Percentiles rank a stretch among this genome's conserved stretches.
Evolutionary conservation across 2,888 invertebrate species (phyloP).

Genomic region (Hypsopygia costalis): DNA sequence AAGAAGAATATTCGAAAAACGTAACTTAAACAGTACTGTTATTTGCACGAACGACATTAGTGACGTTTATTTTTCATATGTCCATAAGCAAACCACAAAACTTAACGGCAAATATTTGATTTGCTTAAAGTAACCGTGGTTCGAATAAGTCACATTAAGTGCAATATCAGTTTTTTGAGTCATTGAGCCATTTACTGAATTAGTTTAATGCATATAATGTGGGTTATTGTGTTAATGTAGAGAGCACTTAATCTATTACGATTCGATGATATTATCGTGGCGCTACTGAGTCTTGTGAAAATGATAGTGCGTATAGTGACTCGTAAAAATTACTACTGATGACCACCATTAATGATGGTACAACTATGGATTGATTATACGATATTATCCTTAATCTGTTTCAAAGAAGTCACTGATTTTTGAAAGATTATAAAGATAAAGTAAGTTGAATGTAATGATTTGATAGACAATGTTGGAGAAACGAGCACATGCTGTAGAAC

Average conservation of each 20-base stretch:
- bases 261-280: slow-evolving; percentile 5
- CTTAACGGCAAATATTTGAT: slow-evolving; percentile 8
- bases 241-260: slow-evolving; percentile 54
- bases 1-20: background rate
- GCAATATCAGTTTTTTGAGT: slow-evolving; percentile 36
- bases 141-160: slow-evolving; percentile 15
- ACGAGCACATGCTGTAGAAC: too few species aligned
- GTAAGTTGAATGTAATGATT: too few species aligned
- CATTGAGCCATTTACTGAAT: slow-evolving; percentile 45
- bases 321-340: too few species aligned
- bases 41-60: background rate
- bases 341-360: background rate
- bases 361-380: slow-evolving; percentile 4
- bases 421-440: too few species aligned
- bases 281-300: slow-evolving; percentile 23
- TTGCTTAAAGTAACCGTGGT: slow-evolving; percentile 6
- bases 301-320: slow-evolving; percentile 13
- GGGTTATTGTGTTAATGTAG: slow-evolving; percentile 68
- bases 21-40: background rate
- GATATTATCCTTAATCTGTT: slow-evolving; percentile 12
- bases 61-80: background rate
- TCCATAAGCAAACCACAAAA: slow-evolving; percentile 1
- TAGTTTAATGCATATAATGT: slow-evolving; percentile 50
- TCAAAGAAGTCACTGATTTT: too few species aligned
- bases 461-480: too few species aligned